Evolutionary conservation across 1,140 invertebrate genomes (phyloP).

Genomic region (Probaryconus sp.): DNA sequence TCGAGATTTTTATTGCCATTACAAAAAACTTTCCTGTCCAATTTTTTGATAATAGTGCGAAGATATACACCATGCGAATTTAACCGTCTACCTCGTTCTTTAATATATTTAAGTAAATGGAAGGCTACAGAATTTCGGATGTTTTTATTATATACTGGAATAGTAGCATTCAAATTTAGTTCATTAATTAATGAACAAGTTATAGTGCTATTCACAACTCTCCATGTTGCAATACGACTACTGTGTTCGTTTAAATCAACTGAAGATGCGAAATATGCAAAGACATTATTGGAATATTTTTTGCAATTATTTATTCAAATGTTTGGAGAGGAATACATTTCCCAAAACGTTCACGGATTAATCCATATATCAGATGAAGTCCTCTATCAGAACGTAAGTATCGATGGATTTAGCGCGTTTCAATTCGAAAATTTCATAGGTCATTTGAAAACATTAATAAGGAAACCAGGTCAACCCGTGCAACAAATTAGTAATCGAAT

Average conservation of each 20-base stretch:
- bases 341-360: background rate
- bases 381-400: background rate
- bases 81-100: conserved; percentile 5
- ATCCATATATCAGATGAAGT: background rate
- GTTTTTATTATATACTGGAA: conserved; percentile 6
- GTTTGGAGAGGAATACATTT: background rate
- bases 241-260: background rate
- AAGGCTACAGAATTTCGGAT: conserved; percentile 21
- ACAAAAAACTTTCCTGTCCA: conserved; percentile 5
- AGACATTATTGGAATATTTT: background rate
- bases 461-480: background rate
- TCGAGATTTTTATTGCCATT: background rate
- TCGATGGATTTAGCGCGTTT: background rate
- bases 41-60: background rate
- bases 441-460: background rate
- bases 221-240: background rate
- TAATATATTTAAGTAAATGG: conserved; percentile 9
- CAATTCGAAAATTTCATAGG: background rate
- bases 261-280: conserved; percentile 1
- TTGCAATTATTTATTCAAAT: background rate
- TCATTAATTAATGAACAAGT: background rate
- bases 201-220: background rate
- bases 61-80: conserved; percentile 19
- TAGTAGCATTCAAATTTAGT: background rate
- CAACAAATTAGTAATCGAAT: background rate